Conservation (phyloP, 2,797 vertebrate species). For the Glossophaga mutica region DNA sequence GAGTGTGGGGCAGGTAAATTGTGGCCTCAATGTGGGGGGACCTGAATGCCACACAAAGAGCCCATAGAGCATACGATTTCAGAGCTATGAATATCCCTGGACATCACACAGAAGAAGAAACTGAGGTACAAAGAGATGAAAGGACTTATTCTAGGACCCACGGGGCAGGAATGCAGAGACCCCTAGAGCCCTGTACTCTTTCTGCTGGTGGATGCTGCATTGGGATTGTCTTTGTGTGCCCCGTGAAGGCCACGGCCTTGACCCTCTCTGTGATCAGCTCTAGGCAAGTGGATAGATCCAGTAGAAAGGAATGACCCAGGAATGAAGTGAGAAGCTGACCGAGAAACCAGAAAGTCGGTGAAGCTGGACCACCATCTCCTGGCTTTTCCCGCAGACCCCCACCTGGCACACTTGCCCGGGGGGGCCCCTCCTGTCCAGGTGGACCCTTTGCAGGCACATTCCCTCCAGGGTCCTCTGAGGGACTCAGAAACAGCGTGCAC, state of each 20-base stretch:
- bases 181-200: too few species aligned
- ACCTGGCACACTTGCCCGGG: neutral
- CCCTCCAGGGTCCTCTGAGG: neutral
- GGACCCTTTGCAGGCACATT: neutral
- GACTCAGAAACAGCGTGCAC: neutral
- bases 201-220: rapidly evolving
- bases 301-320: neutral
- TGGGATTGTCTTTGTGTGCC: neutral
- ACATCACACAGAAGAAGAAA: neutral
- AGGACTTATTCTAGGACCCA: neutral
- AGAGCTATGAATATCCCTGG: neutral
- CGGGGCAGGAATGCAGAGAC: neutral
- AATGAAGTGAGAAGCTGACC: neutral
- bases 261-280: rapidly evolving
- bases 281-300: neutral
- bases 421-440: neutral
- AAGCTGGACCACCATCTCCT: neutral
- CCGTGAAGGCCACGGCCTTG: rapidly evolving
- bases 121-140: neutral
- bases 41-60: neutral
- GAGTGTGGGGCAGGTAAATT: neutral
- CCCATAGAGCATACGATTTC: neutral
- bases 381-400: neutral
- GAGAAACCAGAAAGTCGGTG: neutral
- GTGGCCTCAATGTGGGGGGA: neutral